Evolutionary conservation across 2,888 invertebrate genomes (phyloP), one percentile per base, ranked within the genome.

Genomic region (Sarcophaga rosellei): DNA sequence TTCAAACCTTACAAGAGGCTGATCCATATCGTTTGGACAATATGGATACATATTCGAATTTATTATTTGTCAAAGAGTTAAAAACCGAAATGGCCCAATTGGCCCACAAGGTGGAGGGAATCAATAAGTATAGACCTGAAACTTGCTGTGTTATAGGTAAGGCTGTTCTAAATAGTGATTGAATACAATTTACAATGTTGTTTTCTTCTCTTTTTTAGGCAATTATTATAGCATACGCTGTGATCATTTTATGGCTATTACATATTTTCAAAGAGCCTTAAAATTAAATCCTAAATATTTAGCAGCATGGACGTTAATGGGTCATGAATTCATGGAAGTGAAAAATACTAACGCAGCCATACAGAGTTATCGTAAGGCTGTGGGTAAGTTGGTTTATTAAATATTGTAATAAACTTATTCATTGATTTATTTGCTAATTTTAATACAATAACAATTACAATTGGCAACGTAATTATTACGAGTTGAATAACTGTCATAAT

Each of bases 291-390:
- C 99, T 0, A 96, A 97, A 90, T 99, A 99, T 93, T 94, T 98
- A 70, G 97, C 98, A 0, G 99, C 98, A 0, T 99, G 99, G 99
- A 99, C 99, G 2, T 94, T 99, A 65, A 98, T 99, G 96, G 99
- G 99, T 0, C 99, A 99, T 92, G 99, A 99, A 93, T 99, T 97
- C 93, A 98, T 99, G 96, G 99, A 99, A 94, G 95, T 99, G 93
- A 99, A 99, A 93, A 99, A 99, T 93, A 98, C 98, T 0, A 98
- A 98, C 93, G 99, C 99, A 20, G 99, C 99, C n/a, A 99, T 99
- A 91, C 98, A 99, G 91, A 98, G 99, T 90, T 99, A 99, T 92
- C 95, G 99, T 90, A 98, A 98, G 93, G 99, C 99, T 68, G 97
- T 99, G 90, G 98, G 98, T 98, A 94, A 91, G 91, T 79, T 11